Base-by-base conservation (phyloP, 2,797 vertebrate species). In the Enoplosus armatus region DNA sequence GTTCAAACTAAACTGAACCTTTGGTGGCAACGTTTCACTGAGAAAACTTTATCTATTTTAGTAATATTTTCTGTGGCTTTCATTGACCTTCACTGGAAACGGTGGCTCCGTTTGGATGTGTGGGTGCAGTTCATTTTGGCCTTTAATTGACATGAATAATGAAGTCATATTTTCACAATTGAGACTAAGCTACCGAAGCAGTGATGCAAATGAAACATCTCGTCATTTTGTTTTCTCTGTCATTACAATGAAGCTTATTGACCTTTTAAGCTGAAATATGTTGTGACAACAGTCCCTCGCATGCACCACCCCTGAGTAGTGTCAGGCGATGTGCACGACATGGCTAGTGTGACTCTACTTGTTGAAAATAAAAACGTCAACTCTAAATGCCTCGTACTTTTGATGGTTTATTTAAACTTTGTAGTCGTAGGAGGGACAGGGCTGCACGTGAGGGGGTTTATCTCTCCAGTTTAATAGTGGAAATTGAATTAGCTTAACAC, bases 211-310 rank as follows among this genome's bases (percentile, higher is more conserved):
- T 59, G 33, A 76, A 77, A 77, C 59, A 47, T 72, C 24, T 54
- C 69, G 73, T 75, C 54, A 6, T 80, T 76, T 37, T 59, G 31
- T 47, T 82, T 63, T 62, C 37, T 75, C 41, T 72, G 62, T 72
- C 18, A 43, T 48, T 26, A 66, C 58, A 55, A 33, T 79, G n/a
- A 82, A 62, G 72, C 59, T 66, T 51, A 47, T 69, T 86, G 85
- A 85, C 86, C 80, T 92, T 90, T 90, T 58, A 50, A 69, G 60
- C 35, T 67, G 37, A 74, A 90, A 90, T 66, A 29, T 76, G 71
- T 75, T 77, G 68, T 67, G 78, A 85, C 84, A 84, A 64, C 55
- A 39, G 37, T 27, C 5, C 24, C 39, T 37, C 0, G 5, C 41
- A 60, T 76, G 39, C 56, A 31, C 54, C 45, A 33, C 45, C 41